phyloP scores from a whole-genome alignment of 2,113 vertebrate species.

The Spilogale gracilis region DNA sequence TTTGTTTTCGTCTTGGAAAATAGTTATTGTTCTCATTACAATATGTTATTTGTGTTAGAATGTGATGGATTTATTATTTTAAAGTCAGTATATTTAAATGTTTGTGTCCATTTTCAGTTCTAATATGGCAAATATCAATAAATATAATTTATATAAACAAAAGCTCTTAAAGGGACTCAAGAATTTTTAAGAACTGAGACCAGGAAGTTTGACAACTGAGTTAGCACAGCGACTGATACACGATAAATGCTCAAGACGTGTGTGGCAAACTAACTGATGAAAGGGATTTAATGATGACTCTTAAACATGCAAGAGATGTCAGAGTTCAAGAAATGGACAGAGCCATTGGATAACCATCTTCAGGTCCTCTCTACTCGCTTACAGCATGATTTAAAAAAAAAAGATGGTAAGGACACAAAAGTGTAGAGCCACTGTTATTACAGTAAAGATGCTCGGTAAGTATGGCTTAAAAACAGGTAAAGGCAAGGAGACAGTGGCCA shows the following conservation, averaged over 20 bases:
- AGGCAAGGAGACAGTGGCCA: neutral
- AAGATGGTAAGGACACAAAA: neutral
- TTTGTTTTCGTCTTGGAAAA: slow-evolving; percentile 58
- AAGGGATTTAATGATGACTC: neutral
- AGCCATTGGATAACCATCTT: neutral
- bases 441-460: neutral
- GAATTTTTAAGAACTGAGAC: slow-evolving; percentile 10
- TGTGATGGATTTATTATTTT: neutral
- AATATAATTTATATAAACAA: slow-evolving; percentile 3
- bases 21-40: slow-evolving; percentile 33
- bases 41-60: slow-evolving; percentile 51
- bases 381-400: neutral
- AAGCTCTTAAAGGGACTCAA: neutral
- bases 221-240: neutral
- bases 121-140: slow-evolving; percentile 26
- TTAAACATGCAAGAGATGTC: neutral
- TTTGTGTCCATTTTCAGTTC: neutral
- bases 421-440: neutral
- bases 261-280: neutral
- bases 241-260: neutral
- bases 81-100: slow-evolving; percentile 33
- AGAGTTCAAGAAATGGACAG: neutral
- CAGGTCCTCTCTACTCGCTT: neutral
- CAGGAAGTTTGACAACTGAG: neutral
- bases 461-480: neutral